Base-by-base conservation (phyloP, 1,140 invertebrate species). In the Carposina sasakii region DNA sequence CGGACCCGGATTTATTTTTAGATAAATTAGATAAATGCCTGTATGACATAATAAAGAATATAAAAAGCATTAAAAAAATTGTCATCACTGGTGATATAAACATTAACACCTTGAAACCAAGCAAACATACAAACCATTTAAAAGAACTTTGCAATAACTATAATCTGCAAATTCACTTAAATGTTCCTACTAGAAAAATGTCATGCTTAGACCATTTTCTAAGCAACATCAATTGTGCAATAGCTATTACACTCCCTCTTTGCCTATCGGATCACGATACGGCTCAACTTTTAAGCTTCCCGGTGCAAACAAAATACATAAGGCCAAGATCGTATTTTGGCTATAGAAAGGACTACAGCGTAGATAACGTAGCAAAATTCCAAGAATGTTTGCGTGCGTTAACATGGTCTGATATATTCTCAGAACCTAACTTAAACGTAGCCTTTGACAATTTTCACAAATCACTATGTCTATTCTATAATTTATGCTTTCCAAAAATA, bases 401-500 rank as follows among this genome's bases (percentile, higher is more conserved):
- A 3, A 8, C 15, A 9, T 37, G 17, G 17, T 5, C 3, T 17
- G 34, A 37, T 4, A 19, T 13, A 2, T n/a, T 37, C 3, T 6
- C 3, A 20, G 34, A 37, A 37, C 4, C 34, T 4, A 19, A 37
- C n/a, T 6, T 37, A 17, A 37, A 37, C 20, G 10, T 4, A 31
- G 41, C 41, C 10, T 43, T 43, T 19, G 9, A 3, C 12, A 6
- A 43, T 13, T 43, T 30, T 30, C 24, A 43, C 31, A 28, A 43
- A 6, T 6, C 10, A 3, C 6, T 43, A 8, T 17, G 15, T 12
- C 6, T 43, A 10, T 43, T 30, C 17, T 43, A 30, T 43, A 31
- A 43, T 19, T 28, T 43, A 43, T 43, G 41, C 19, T 43, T 43
- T 17, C 41, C 41, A 19, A 43, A 17, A 19, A 43, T 30, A 6